Evolutionary conservation across 2,797 vertebrate genomes (phyloP).

Genomic region (Sebastes kiyomatsui): DNA sequence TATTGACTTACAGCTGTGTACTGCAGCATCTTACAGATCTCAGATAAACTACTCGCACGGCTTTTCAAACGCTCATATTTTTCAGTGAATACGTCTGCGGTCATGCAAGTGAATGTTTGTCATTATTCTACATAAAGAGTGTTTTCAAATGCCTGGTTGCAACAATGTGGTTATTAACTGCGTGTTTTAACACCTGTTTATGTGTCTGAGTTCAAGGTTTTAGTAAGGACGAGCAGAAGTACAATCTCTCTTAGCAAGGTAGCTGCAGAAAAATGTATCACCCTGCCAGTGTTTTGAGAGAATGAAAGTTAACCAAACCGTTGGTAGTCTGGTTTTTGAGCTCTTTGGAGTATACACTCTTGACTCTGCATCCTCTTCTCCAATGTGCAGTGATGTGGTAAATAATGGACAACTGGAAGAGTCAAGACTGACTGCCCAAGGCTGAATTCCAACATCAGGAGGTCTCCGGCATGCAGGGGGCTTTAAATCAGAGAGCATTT

Average conservation of each 20-base stretch:
- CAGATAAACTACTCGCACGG: not conserved
- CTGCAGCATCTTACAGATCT: not conserved
- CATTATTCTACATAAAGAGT: not conserved
- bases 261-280: not conserved
- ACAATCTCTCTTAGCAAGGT: not conserved
- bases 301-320: constrained; percentile 27
- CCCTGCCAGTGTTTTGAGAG: not conserved
- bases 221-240: not conserved
- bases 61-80: not conserved
- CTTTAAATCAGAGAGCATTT: constrained; percentile 13
- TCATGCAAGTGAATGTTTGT: not conserved
- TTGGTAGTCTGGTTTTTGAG: not conserved
- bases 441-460: constrained; percentile 40
- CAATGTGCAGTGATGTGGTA: constrained; percentile 26
- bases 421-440: constrained; percentile 23
- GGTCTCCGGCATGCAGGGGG: constrained; percentile 18
- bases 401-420: constrained; percentile 55
- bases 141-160: not conserved
- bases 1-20: not conserved
- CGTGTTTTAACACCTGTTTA: not conserved
- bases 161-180: not conserved
- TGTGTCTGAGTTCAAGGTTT: not conserved
- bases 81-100: not conserved
- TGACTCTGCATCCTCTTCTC: constrained; percentile 21
- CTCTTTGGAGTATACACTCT: not conserved